Percentiles rank a stretch among this genome's conserved stretches.
Evolutionary conservation across 2,888 invertebrate genomes (phyloP).

Genomic region (Lissocephala sabroskyi): DNA sequence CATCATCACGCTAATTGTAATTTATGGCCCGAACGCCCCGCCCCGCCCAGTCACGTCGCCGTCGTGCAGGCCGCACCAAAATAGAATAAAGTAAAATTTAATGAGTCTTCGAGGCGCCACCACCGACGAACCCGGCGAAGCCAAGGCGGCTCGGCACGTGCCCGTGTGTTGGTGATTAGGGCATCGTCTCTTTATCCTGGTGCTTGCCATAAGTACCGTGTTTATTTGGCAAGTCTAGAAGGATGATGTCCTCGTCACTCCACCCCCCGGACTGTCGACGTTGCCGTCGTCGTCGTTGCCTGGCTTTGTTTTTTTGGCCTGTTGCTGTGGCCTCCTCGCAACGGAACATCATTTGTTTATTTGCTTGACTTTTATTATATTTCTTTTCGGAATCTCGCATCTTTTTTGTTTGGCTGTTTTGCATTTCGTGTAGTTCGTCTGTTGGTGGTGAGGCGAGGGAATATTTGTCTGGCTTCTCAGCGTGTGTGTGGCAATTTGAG

Average conservation of each 20-base stretch:
- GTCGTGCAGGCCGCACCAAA: conserved; percentile 10
- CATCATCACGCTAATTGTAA: conserved; percentile 59
- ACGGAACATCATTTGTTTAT: no score
- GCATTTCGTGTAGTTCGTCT: no score
- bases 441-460: no score
- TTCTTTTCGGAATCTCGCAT: no score
- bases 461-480: conserved; percentile 19
- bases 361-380: no score
- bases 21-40: conserved; percentile 50
- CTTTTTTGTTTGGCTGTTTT: neutral
- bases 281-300: no score
- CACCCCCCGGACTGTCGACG: no score
- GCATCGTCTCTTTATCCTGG: neutral
- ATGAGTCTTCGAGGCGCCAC: conserved; percentile 30
- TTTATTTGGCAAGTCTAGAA: neutral
- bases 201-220: conserved; percentile 5
- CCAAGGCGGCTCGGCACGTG: neutral
- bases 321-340: no score
- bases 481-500: no score
- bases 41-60: no score
- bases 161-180: neutral
- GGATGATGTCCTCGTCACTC: neutral
- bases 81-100: conserved; percentile 52
- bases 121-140: no score
- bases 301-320: no score